Percentiles rank a stretch among this genome's conserved stretches.
Conservation (phyloP, 2,797 vertebrate species). For the Amniataba percoides region DNA sequence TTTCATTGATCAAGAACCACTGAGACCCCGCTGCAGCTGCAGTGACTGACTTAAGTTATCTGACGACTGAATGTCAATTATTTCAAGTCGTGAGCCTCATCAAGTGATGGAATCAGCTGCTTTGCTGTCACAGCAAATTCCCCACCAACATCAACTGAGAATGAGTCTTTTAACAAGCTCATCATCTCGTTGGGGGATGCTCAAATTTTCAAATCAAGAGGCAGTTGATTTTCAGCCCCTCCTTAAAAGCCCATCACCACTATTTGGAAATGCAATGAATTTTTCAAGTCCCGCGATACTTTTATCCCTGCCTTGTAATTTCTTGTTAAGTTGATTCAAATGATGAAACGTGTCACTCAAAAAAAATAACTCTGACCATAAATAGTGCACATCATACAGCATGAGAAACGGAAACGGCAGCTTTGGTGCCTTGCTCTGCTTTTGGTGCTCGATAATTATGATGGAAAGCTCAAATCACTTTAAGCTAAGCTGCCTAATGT, state of each 20-base stretch:
- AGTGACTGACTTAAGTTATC: conserved; percentile 55
- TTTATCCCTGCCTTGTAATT: conserved; percentile 15
- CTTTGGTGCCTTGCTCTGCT: conserved; percentile 17
- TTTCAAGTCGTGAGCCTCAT: conserved; percentile 50
- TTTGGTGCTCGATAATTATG: conserved; percentile 19
- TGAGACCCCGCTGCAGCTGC: conserved; percentile 42
- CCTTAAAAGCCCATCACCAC: conserved; percentile 31
- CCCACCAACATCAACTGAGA: conserved; percentile 29
- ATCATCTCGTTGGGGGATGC: conserved; percentile 27
- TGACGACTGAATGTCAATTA: conserved; percentile 58
- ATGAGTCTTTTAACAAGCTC: conserved; percentile 35
- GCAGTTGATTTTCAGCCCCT: conserved; percentile 34
- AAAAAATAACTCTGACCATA: conserved; percentile 9
- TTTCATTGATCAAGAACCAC: conserved; percentile 50
- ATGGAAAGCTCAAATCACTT: conserved; percentile 21
- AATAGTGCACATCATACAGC: conserved; percentile 14
- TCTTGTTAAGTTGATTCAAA: conserved; percentile 30
- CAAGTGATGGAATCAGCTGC: conserved; percentile 53
- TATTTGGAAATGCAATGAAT: conserved; percentile 32
- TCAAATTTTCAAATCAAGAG: conserved; percentile 43
- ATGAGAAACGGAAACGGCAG: neutral
- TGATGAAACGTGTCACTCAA: conserved; percentile 33
- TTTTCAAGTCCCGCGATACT: conserved; percentile 8
- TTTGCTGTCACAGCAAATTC: conserved; percentile 58
- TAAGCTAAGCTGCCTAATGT: conserved; percentile 23